Evolutionary conservation across 1,140 invertebrate species (phyloP).

Genomic region (Limonius californicus): DNA sequence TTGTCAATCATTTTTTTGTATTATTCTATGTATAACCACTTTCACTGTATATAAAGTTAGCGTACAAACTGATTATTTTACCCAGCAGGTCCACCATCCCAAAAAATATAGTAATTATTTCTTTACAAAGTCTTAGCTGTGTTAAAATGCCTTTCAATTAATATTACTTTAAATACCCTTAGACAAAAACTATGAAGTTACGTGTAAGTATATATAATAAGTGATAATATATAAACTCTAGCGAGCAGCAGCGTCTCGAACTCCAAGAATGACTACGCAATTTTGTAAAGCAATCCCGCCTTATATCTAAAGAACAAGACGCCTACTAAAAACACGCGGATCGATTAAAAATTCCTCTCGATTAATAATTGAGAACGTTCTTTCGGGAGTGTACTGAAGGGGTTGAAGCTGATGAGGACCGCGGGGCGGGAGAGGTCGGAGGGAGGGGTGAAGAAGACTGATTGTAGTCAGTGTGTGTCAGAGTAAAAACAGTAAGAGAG

Average conservation of each 20-base stretch:
- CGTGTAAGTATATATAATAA: no score
- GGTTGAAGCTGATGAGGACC: conserved; percentile 42
- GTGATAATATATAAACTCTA: no score
- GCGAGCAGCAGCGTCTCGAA: not conserved
- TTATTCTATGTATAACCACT: no score
- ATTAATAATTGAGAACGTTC: conserved; percentile 49
- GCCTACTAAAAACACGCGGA: conserved; percentile 43
- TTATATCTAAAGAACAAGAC: conserved; percentile 33
- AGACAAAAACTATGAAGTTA: no score
- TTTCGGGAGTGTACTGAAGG: conserved; percentile 45
- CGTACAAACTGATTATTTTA: no score
- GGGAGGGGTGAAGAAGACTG: conserved; percentile 41
- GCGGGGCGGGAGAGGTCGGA: conserved; percentile 20
- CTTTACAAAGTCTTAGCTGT: no score
- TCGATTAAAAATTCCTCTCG: conserved; percentile 49
- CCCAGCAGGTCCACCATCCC: no score
- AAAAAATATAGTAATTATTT: no score
- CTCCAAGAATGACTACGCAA: not conserved
- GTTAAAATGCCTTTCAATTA: no score
- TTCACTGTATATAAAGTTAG: no score
- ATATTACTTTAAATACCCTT: no score
- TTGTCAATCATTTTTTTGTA: no score
- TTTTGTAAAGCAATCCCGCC: not conserved
- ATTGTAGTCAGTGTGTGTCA: conserved; percentile 45
- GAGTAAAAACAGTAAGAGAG: conserved; percentile 43